Evolutionary conservation across 2,888 invertebrate genomes (phyloP).

Genomic region (Mesochorus sp.): DNA sequence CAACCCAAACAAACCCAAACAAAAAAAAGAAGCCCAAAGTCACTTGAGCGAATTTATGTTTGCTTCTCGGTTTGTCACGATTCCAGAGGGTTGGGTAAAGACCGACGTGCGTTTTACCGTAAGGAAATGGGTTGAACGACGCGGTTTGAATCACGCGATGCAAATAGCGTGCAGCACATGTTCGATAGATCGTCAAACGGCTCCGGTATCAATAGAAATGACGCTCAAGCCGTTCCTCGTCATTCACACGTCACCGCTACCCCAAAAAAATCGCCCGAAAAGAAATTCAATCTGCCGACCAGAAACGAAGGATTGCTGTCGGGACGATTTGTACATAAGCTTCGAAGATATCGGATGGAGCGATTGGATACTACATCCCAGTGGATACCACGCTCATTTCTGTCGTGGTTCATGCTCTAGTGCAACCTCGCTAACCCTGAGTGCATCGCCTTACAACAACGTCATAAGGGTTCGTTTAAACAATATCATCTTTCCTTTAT

Average conservation of each 20-base stretch:
- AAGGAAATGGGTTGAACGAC: constrained; percentile 89
- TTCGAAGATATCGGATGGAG: constrained; percentile 94
- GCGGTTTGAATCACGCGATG: constrained; percentile 87
- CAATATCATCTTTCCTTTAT: constrained; percentile 7
- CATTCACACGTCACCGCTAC: constrained; percentile 89
- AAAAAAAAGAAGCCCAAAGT: no score
- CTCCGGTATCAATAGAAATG: constrained; percentile 88
- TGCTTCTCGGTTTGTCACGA: constrained; percentile 28
- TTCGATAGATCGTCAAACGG: constrained; percentile 84
- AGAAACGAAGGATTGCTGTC: constrained; percentile 90
- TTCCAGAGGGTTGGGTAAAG: constrained; percentile 90
- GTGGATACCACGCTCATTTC: constrained; percentile 93
- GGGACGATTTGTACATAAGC: constrained; percentile 91
- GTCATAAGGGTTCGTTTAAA: constrained; percentile 88
- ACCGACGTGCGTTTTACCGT: constrained; percentile 90
- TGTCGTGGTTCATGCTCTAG: constrained; percentile 92
- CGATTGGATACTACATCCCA: constrained; percentile 93
- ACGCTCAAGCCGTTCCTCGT: constrained; percentile 90
- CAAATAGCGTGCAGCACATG: constrained; percentile 92
- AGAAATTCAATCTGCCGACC: constrained; percentile 88
- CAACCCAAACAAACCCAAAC: no score
- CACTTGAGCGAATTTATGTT: no score
- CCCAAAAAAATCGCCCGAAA: constrained; percentile 85
- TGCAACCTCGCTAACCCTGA: constrained; percentile 87
- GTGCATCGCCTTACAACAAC: constrained; percentile 87